Percentiles rank a stretch among this genome's conserved stretches.
Conservation (phyloP, 2,113 vertebrate species). For the Upupa epops region DNA sequence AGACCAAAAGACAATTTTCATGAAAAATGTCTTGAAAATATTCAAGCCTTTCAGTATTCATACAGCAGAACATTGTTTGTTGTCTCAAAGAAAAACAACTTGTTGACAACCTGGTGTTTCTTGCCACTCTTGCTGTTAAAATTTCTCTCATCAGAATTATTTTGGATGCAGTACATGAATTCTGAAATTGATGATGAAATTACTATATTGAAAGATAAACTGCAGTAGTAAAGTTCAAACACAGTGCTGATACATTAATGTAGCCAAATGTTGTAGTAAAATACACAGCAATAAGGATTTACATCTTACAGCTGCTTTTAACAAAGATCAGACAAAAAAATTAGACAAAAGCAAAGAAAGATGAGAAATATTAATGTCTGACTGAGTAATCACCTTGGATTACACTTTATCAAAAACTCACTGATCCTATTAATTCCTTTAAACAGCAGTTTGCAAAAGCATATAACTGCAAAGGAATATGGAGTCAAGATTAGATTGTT, state of each 20-base stretch:
- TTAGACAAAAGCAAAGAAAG: background rate
- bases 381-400: constrained; percentile 14
- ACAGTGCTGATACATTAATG: background rate
- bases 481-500: background rate
- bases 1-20: background rate
- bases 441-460: background rate
- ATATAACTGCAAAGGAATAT: background rate
- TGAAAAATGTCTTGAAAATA: background rate
- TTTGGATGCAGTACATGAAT: background rate
- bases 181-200: background rate
- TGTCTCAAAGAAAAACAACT: background rate
- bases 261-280: background rate
- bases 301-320: constrained; percentile 13
- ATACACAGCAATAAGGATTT: background rate
- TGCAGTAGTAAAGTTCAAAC: background rate
- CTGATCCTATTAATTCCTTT: background rate
- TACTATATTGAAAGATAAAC: background rate
- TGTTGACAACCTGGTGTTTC: background rate
- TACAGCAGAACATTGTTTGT: background rate
- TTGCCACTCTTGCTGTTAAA: background rate
- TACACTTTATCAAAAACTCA: background rate
- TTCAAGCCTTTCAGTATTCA: background rate
- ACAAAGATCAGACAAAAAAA: no score
- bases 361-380: background rate
- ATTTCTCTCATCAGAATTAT: background rate